Evolutionary conservation across 2,113 vertebrate species (phyloP).

Genomic region (Trichechus manatus): DNA sequence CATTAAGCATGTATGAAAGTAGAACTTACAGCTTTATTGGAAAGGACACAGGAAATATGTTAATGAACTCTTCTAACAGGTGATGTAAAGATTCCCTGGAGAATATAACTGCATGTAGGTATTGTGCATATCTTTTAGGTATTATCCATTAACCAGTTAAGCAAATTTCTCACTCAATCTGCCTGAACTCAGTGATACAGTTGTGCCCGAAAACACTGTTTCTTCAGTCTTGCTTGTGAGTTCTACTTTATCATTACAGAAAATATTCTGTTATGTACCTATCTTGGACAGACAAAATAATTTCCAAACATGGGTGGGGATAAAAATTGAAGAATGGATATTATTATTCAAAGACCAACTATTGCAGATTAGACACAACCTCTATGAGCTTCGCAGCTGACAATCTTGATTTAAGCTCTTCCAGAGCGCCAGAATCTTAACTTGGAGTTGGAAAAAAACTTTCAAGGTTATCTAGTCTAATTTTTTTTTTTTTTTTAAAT

Average conservation of each 20-base stretch:
- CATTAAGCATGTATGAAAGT: conserved; percentile 22
- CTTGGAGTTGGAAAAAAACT: background rate
- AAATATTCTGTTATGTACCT: background rate
- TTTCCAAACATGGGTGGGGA: background rate
- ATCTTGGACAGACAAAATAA: background rate
- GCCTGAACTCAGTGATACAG: conserved; percentile 63
- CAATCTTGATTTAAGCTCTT: background rate
- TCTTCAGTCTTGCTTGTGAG: conserved; percentile 63
- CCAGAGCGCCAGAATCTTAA: background rate
- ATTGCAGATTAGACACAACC: accelerated
- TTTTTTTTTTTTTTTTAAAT: background rate
- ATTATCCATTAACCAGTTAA: conserved; percentile 47
- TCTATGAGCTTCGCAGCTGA: no score
- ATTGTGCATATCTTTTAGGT: conserved; percentile 56
- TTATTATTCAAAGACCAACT: background rate
- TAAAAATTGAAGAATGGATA: background rate
- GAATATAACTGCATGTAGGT: background rate
- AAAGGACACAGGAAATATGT: conserved; percentile 67
- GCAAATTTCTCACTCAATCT: conserved; percentile 57
- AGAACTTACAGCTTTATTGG: conserved; percentile 43
- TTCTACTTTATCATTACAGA: conserved; percentile 21
- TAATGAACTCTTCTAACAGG: conserved; percentile 74
- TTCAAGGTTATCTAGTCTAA: background rate
- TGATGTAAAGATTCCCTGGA: conserved; percentile 68
- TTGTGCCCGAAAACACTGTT: conserved; percentile 42